Conservation (phyloP, 2,888 invertebrate species). For the Epistrophella euchroma region DNA sequence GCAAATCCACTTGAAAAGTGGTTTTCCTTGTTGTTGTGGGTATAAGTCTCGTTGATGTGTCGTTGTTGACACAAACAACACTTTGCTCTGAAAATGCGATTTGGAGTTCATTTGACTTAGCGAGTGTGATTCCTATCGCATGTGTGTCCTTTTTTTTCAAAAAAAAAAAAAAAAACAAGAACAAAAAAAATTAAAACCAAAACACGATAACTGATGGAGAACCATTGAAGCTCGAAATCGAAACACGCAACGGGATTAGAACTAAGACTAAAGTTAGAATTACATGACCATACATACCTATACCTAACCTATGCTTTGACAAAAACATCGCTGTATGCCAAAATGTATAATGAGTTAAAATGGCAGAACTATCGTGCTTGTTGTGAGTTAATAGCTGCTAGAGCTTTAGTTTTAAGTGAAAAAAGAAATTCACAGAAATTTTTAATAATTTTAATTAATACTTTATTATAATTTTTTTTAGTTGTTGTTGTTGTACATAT, state of each 20-base stretch:
- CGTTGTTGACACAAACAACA: conserved; percentile 57
- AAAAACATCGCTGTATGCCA: background rate
- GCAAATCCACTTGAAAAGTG: conserved; percentile 60
- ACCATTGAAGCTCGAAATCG: conserved; percentile 34
- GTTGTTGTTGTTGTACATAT: no score
- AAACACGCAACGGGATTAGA: conserved; percentile 68
- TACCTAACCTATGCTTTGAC: background rate
- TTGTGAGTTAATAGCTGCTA: conserved; percentile 19
- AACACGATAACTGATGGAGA: conserved; percentile 20
- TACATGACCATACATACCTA: background rate
- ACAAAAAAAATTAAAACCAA: background rate
- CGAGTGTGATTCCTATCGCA: conserved; percentile 57
- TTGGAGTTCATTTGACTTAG: conserved; percentile 50
- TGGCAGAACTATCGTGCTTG: conserved; percentile 21
- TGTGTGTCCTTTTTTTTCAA: conserved; percentile 51
- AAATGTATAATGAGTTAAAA: conserved; percentile 18
- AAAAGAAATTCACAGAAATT: conserved; percentile 39
- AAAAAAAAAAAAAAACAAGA: background rate
- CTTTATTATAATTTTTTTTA: conserved; percentile 2
- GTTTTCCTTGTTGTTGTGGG: conserved; percentile 46
- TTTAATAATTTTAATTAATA: conserved; percentile 53
- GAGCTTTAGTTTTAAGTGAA: conserved; percentile 2
- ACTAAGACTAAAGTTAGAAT: conserved; percentile 20
- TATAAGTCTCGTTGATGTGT: conserved; percentile 6
- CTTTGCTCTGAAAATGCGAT: conserved; percentile 24